Base-by-base conservation (phyloP, 2,113 vertebrate genomes). In the Chinchilla lanigera region DNA sequence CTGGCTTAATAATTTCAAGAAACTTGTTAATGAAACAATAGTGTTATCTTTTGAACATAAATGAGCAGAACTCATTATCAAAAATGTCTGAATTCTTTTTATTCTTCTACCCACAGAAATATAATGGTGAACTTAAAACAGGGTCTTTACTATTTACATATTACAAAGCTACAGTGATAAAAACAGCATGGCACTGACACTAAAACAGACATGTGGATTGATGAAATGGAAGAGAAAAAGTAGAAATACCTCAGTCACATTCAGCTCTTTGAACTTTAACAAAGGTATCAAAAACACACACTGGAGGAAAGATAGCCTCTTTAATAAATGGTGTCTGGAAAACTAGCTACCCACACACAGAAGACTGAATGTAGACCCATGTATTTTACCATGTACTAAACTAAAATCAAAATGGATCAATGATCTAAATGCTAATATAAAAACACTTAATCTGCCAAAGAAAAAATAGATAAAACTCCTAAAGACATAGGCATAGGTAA, bases 1-100 rank as follows among this genome's bases (percentile, higher is more conserved):
- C 4, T 86, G 90, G n/a, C 44, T 47, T 88, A 13, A 60, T 33
- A 82, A 95, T 69, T 56, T 78, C 38, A 96, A 87, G 67, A 93
- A 85, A 65, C 26, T 16, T 78, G 7, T 44, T 41, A 83, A 92
- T 7, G 30, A 93, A 89, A 12, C 33, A 90, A 93, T 50, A 54
- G 26, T 67, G 17, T 75, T 60, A 20, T 44, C 80, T 92, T 54
- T 52, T 75, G 24, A 85, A 63, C 24, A 58, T 26, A 95, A 92
- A 56, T 63, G 22, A 89, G 13, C 67, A 86, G 71, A 60, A 89
- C 28, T 77, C 17, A 67, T 61, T 95, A 69, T 28, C 86, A 44
- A 71, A n/a, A 93, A 41, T 38, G 22, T 61, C 10, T 56, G 8
- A 54, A 58, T 50, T 60, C 14, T 61, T 89, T 77, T 85, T 67